phyloP scores from a whole-genome alignment of 1,140 invertebrate species.

The Nymphalis io region DNA sequence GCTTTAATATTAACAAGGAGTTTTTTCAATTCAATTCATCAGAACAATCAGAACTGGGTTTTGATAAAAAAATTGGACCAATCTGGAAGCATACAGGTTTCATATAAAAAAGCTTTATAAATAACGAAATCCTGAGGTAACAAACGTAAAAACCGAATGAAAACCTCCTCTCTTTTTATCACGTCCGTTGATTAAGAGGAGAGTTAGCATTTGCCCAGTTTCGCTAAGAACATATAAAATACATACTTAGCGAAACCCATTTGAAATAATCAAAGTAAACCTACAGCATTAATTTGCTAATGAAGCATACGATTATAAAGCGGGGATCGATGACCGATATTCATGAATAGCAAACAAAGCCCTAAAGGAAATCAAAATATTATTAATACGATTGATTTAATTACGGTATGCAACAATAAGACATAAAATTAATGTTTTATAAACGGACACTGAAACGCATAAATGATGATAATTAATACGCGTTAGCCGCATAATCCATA shows the following conservation, averaged over 20 bases:
- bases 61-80: no score
- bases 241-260: background rate
- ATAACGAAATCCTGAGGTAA: no score
- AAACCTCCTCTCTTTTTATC: no score
- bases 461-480: conserved; percentile 22
- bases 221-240: no score
- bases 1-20: no score
- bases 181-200: no score
- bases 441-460: conserved; percentile 17
- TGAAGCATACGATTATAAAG: conserved; percentile 19
- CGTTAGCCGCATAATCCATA: conserved; percentile 13
- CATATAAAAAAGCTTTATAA: no score
- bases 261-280: background rate
- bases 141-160: no score
- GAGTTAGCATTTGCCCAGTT: no score
- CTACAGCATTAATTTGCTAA: conserved; percentile 11
- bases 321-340: conserved; percentile 23
- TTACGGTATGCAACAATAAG: conserved; percentile 32
- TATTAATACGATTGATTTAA: conserved; percentile 31
- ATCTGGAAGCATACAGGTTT: no score
- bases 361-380: conserved; percentile 33
- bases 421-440: conserved; percentile 30
- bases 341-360: conserved; percentile 29
- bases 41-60: no score
- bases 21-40: no score